Evolutionary conservation across 2,888 invertebrate genomes (phyloP).

Genomic region (Rhimphoctona megacephalus): DNA sequence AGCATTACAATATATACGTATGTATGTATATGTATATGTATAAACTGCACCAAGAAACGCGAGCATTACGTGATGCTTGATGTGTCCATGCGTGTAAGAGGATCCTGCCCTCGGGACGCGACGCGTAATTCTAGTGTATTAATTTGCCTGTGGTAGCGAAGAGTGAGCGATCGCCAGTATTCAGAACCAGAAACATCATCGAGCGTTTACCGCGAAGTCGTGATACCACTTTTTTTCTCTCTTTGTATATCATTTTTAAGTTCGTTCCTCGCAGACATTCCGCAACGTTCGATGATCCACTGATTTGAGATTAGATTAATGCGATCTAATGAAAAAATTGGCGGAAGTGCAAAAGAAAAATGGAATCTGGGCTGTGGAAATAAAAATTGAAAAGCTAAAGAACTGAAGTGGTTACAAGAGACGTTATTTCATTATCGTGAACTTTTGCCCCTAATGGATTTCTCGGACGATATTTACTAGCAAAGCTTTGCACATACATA

Average conservation of each 20-base stretch:
- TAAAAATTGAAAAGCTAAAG: not conserved
- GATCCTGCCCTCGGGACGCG: conserved; percentile 76
- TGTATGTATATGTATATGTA: conserved; percentile 11
- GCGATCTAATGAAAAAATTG: not conserved
- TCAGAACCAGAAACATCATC: conserved; percentile 57
- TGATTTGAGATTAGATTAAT: not conserved
- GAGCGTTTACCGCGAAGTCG: conserved; percentile 9
- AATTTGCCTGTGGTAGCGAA: conserved; percentile 70
- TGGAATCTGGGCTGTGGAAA: not conserved
- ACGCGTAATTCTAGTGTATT: conserved; percentile 80
- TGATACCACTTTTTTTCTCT: not conserved
- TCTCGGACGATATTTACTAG: conserved; percentile 44
- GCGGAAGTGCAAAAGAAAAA: not conserved
- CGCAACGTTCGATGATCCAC: conserved; percentile 1
- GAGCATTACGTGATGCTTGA: conserved; percentile 66
- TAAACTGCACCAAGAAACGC: conserved; percentile 53
- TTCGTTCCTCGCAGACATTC: not conserved
- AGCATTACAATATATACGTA: conserved; percentile 19
- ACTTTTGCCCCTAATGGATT: conserved; percentile 52
- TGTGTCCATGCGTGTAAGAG: conserved; percentile 73
- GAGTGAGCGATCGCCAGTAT: conserved; percentile 58
- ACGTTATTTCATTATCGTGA: conserved; percentile 39
- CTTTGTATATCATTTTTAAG: not conserved
- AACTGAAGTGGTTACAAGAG: conserved; percentile 2
- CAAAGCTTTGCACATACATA: conserved; percentile 30